These are phyloP conservation scores for Phoenicopterus ruber DNA, from an alignment of 2,113 vertebrate species.

Conservation along the genomic window DNA sequence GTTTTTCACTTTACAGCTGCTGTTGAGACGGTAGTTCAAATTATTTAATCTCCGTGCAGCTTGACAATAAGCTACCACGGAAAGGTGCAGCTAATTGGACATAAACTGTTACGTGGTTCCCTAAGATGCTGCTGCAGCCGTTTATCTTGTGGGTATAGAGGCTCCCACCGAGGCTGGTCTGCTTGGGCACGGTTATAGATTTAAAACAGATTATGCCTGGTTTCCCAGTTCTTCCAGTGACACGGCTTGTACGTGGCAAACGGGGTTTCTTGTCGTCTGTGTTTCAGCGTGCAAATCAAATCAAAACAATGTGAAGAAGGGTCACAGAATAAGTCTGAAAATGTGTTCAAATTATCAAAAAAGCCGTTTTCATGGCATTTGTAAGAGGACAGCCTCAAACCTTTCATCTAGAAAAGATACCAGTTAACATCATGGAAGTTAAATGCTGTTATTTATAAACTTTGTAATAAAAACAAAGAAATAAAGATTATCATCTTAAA, in stretches of 20 bases:
- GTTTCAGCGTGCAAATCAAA: background rate
- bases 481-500: background rate
- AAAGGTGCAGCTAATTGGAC: background rate
- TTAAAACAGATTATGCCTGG: background rate
- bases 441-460: background rate
- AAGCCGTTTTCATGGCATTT: background rate
- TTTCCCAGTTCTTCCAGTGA: background rate
- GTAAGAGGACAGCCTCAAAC: background rate
- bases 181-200: accelerated
- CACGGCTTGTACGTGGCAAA: background rate
- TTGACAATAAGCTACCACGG: background rate
- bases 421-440: background rate
- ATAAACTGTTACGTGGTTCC: background rate
- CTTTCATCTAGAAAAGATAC: background rate
- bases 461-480: background rate
- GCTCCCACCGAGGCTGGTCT: background rate
- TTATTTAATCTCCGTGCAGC: background rate
- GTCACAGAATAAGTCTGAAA: background rate
- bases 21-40: background rate
- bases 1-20: background rate
- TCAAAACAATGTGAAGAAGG: background rate
- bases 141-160: background rate
- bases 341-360: background rate
- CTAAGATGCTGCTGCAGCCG: background rate
- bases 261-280: background rate